These are phyloP conservation scores for Alaudala cheleensis DNA, from an alignment of 2,113 vertebrate species.

Conservation along the genomic window DNA sequence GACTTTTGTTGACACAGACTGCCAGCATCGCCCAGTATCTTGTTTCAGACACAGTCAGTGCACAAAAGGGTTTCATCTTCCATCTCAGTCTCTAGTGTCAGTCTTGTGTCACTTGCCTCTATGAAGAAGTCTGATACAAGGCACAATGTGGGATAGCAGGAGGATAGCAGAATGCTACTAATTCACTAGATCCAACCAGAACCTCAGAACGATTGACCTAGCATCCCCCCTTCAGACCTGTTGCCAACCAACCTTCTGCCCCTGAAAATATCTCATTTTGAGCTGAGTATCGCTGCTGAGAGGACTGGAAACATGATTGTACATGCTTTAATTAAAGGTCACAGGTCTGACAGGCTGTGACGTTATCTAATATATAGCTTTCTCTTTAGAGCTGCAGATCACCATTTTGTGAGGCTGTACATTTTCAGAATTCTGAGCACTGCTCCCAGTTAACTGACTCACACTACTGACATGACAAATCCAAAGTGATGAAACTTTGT, in stretches of 20 bases:
- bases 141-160: not conserved
- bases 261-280: slow-evolving; percentile 3
- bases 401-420: not conserved
- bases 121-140: not conserved
- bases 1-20: not conserved
- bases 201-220: not conserved
- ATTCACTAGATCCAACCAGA: not conserved
- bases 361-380: not conserved
- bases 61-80: not conserved
- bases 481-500: not conserved
- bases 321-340: slow-evolving; percentile 44
- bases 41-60: not conserved
- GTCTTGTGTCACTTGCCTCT: not conserved
- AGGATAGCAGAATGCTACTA: not conserved
- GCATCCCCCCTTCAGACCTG: not conserved
- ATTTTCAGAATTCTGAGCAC: not conserved
- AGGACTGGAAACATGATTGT: not conserved
- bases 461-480: not conserved
- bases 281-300: not conserved
- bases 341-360: slow-evolving; percentile 12
- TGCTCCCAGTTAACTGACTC: not conserved
- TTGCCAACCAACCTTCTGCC: not conserved
- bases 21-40: not conserved
- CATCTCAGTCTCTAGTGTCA: not conserved
- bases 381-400: not conserved